phyloP scores from a whole-genome alignment of 92 coral and sea anemone species.

The Epizoanthus illoricatus region DNA sequence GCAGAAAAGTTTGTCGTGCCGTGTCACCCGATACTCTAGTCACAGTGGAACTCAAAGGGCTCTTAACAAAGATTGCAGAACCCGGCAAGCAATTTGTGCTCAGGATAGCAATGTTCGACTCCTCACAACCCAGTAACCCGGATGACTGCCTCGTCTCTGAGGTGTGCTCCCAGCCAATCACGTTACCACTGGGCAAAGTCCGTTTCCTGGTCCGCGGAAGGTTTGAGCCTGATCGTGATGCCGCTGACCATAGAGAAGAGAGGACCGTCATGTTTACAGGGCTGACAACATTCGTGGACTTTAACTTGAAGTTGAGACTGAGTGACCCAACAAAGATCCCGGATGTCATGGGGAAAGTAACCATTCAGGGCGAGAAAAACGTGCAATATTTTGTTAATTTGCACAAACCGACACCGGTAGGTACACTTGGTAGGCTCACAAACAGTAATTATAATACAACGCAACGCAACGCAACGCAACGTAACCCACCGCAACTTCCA shows the following conservation, averaged over 20 bases:
- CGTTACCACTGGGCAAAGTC: slow-evolving; percentile 70
- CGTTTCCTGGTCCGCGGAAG: slow-evolving; percentile 84
- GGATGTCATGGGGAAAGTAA: slow-evolving; percentile 75
- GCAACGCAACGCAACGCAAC: no score
- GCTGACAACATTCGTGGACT: slow-evolving; percentile 79
- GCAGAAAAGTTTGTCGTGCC: slow-evolving; percentile 60
- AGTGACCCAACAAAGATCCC: slow-evolving; percentile 91
- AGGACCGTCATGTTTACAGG: slow-evolving; percentile 77
- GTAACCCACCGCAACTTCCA: no score
- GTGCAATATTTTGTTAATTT: slow-evolving; percentile 64
- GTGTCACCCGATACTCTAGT: slow-evolving; percentile 59
- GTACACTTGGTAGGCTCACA: not conserved
- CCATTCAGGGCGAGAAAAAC: slow-evolving; percentile 66
- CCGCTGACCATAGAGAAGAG: slow-evolving; percentile 85
- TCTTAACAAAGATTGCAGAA: slow-evolving; percentile 76
- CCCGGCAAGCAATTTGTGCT: slow-evolving; percentile 90
- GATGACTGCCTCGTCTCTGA: slow-evolving; percentile 68
- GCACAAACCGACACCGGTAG: slow-evolving; percentile 77
- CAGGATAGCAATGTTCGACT: slow-evolving; percentile 73
- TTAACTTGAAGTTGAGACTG: slow-evolving; percentile 75
- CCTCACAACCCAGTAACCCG: slow-evolving; percentile 64
- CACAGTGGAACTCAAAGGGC: slow-evolving; percentile 65
- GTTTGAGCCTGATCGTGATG: slow-evolving; percentile 82
- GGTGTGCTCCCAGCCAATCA: slow-evolving; percentile 77
- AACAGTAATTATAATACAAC: not conserved